These are phyloP conservation scores for Gorsachius goisagi DNA, from an alignment of 2,113 vertebrate species.

Conservation along the genomic window DNA sequence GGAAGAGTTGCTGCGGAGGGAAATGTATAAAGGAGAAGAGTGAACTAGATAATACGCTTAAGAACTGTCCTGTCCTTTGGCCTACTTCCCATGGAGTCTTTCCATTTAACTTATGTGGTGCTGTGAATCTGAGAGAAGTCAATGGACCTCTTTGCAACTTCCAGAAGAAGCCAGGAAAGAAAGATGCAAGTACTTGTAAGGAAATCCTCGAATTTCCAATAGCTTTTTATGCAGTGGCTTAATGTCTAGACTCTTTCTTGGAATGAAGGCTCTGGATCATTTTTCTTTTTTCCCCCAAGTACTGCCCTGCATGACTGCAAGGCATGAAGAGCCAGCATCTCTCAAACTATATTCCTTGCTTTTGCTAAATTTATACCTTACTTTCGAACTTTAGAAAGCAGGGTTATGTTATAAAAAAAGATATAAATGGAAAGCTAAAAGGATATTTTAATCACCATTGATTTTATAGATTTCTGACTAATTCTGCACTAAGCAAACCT, in stretches of 20 bases:
- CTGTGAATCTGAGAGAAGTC: neutral
- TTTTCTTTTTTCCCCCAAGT: neutral
- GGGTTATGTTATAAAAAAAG: neutral
- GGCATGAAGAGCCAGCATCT: neutral
- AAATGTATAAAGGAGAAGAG: constrained; percentile 4
- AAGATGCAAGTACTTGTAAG: constrained; percentile 56
- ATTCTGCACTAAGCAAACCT: neutral
- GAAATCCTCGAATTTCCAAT: constrained; percentile 43
- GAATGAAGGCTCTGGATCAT: constrained; percentile 10
- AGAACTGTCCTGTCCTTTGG: neutral
- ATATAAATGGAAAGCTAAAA: neutral
- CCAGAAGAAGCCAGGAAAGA: constrained; percentile 51
- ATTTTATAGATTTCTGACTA: neutral
- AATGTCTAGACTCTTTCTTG: constrained; percentile 57
- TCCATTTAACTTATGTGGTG: constrained; percentile 14
- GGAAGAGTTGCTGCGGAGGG: neutral
- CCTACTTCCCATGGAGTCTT: constrained; percentile 1
- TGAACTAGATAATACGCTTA: constrained; percentile 7
- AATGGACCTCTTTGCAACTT: constrained; percentile 1
- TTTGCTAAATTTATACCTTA: neutral
- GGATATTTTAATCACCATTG: neutral
- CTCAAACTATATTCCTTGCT: neutral
- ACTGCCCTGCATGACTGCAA: neutral
- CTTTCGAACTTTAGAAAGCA: neutral
- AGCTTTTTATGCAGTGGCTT: constrained; percentile 18